Percentiles rank a stretch among this genome's conserved stretches.
Conservation (phyloP, 2,113 vertebrate species). For the Hepsetus odoe region DNA sequence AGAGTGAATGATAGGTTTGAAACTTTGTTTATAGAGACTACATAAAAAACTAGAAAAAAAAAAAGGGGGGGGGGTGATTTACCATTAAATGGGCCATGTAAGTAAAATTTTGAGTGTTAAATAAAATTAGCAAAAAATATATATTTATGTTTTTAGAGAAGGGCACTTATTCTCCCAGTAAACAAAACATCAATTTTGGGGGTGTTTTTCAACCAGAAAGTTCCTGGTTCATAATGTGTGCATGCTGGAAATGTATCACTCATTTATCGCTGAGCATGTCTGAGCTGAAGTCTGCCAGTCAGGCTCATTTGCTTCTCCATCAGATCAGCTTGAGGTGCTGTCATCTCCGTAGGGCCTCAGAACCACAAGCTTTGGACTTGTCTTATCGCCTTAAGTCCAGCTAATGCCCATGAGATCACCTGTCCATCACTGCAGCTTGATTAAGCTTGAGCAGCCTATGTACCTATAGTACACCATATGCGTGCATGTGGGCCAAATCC, state of each 20-base stretch:
- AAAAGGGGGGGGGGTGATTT: too few relatives aligned
- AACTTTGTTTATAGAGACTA: too few relatives aligned
- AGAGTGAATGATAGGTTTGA: too few relatives aligned
- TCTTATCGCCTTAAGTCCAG: slow-evolving; percentile 65
- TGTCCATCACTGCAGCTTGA: slow-evolving; percentile 46
- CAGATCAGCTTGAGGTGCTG: neutral
- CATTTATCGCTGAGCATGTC: neutral
- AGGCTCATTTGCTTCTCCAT: slow-evolving; percentile 4
- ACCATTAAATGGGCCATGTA: too few relatives aligned
- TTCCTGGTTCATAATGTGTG: too few relatives aligned
- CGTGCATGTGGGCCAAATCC: neutral
- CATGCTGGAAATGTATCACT: neutral
- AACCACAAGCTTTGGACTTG: slow-evolving; percentile 51
- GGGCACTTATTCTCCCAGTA: too few relatives aligned
- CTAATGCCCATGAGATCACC: slow-evolving; percentile 69
- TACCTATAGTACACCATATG: neutral
- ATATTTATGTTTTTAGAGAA: too few relatives aligned
- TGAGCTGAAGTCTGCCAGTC: neutral
- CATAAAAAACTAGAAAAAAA: too few relatives aligned
- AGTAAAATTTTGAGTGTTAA: too few relatives aligned
- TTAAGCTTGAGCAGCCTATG: neutral
- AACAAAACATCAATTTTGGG: too few relatives aligned
- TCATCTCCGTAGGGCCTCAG: slow-evolving; percentile 22
- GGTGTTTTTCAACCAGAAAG: too few relatives aligned
- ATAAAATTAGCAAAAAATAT: too few relatives aligned